These are phyloP conservation scores for Gorsachius goisagi DNA, from an alignment of 2,113 vertebrate species.

Conservation along the genomic window DNA sequence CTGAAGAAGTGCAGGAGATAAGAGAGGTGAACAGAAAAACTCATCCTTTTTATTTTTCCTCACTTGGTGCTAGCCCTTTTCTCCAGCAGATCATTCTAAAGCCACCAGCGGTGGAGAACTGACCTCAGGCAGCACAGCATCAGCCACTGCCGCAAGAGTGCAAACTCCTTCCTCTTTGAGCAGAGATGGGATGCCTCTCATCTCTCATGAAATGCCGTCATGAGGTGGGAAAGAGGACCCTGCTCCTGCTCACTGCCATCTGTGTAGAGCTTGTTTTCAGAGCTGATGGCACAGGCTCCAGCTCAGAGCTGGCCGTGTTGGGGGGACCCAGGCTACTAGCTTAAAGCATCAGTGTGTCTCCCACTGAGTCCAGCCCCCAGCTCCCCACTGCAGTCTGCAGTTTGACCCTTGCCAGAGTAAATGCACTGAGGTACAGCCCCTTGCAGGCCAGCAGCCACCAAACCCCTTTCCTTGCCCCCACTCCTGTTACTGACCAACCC, in stretches of 20 bases:
- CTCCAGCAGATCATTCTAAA: not conserved
- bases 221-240: not conserved
- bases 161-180: not conserved
- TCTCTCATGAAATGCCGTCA: not conserved
- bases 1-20: not conserved
- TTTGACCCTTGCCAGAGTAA: not conserved
- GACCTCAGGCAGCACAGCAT: not conserved
- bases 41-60: not conserved
- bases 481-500: not conserved
- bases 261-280: not conserved
- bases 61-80: not conserved
- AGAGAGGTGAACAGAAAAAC: not conserved
- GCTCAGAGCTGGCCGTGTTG: not conserved
- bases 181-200: not conserved
- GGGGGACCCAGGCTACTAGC: not conserved
- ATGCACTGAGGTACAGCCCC: not conserved
- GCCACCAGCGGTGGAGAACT: not conserved
- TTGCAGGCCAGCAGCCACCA: not conserved
- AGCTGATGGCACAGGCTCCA: not conserved
- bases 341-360: not conserved
- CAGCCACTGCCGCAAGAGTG: not conserved
- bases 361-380: not conserved
- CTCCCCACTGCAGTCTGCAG: not conserved
- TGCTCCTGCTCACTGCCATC: not conserved
- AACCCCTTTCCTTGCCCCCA: not conserved